A percentile compares a stretch with the other conserved stretches of the same genome.
These are phyloP conservation scores for Falco punctatus DNA, from an alignment of 2,113 vertebrate species.

Conservation along the genomic window DNA sequence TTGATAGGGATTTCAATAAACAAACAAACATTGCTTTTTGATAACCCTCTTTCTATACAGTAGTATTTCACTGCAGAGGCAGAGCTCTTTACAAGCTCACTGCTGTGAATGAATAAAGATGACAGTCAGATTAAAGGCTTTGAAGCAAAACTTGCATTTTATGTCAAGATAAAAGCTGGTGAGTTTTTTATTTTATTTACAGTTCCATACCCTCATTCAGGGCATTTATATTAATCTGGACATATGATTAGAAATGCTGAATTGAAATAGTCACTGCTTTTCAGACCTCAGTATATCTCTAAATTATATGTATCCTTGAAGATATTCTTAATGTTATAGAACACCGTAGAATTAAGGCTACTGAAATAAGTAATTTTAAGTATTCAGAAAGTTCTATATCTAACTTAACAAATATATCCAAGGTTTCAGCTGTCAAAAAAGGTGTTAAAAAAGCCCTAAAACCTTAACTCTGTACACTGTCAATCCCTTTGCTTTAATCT, in stretches of 20 bases:
- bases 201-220: background rate
- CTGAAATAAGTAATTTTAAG: background rate
- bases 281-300: background rate
- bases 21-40: slow-evolving; percentile 51
- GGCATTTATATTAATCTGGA: background rate
- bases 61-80: slow-evolving; percentile 25
- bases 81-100: slow-evolving; percentile 33
- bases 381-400: background rate
- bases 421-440: background rate
- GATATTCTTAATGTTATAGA: background rate
- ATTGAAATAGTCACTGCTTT: background rate
- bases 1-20: slow-evolving; percentile 49
- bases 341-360: background rate
- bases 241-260: background rate
- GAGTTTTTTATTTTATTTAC: slow-evolving; percentile 27
- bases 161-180: slow-evolving; percentile 26
- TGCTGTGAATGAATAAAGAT: slow-evolving; percentile 35
- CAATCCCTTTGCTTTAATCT: background rate
- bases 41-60: slow-evolving; percentile 8
- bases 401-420: background rate
- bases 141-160: slow-evolving; percentile 39
- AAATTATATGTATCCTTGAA: background rate
- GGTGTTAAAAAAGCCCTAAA: background rate
- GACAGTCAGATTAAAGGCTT: slow-evolving; percentile 42
- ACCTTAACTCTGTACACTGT: background rate